These are phyloP conservation scores for Sitophilus oryzae DNA, from an alignment of 1,140 invertebrate species.

Conservation along the genomic window DNA sequence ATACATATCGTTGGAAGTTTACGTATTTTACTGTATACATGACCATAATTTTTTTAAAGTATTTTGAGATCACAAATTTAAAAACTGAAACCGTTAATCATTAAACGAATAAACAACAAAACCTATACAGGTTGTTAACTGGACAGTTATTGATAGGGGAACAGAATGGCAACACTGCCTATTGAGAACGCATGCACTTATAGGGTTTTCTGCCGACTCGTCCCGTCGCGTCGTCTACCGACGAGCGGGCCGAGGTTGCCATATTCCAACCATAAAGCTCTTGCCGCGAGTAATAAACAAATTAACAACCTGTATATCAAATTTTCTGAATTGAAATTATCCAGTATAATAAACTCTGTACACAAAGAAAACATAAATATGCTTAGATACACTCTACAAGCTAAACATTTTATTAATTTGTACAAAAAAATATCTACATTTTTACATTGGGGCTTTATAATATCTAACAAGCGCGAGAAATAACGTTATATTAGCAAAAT, in stretches of 20 bases:
- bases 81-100: background rate
- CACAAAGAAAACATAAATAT: slow-evolving; percentile 1
- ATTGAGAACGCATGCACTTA: too few species aligned
- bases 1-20: too few species aligned
- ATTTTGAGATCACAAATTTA: background rate
- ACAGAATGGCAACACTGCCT: too few species aligned
- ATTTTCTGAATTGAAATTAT: background rate
- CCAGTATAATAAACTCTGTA: background rate
- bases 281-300: too few species aligned
- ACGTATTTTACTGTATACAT: too few species aligned
- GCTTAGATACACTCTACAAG: background rate
- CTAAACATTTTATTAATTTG: slow-evolving; percentile 5
- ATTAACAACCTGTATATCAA: too few species aligned
- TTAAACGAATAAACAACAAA: background rate
- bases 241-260: too few species aligned
- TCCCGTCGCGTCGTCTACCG: too few species aligned
- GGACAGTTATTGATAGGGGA: too few species aligned
- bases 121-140: background rate
- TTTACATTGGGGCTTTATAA: background rate
- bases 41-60: too few species aligned
- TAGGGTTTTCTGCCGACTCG: too few species aligned
- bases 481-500: background rate
- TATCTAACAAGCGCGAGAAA: background rate
- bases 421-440: slow-evolving; percentile 8
- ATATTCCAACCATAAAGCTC: too few species aligned